Evolutionary conservation across 2,113 vertebrate genomes (phyloP), one percentile per base, ranked within the genome.

Genomic region (Corythoichthys haematopterus): DNA sequence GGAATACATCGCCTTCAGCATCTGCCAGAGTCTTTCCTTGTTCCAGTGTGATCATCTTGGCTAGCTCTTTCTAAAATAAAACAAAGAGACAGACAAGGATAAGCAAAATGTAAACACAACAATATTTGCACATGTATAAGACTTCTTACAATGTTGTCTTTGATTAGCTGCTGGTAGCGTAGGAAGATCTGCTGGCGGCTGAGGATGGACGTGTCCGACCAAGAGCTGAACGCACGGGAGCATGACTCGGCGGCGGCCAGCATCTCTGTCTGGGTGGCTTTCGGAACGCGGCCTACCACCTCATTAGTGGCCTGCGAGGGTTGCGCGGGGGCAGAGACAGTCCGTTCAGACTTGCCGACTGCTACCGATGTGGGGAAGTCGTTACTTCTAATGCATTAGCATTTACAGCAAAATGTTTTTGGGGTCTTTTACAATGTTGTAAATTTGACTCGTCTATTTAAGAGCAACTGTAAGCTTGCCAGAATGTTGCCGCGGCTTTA

Each of bases 21-120:
- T 98, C 97, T 15, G 97, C 97, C 47, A 99, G 90, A 13, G 95
- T 98, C 88, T 98, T 98, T 33, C 97, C 97, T 91, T 98, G 97
- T 82, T 99, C 97, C 88, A 92, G 76, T 0, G 97, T 99, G 84
- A 99, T 98, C 40, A 94, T 68, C 77, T 87, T 96, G 50, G 97
- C 92, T 81, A 98, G 88, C 88, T 98, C 96, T 94, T 96, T 97
- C 97, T 99, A 89, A 48, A 93, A 84, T 1, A 40, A 43, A 70
- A n/a, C 63, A 40, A 43, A 13, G 33, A 36, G 2, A 43, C 9
- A 4, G 40, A 28, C 3, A 43, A 14, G 20, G 3, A 6, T 46
- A 14, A 43, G 37, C 40, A 12, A 60, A 7, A 40, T 60, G 36
- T 37, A 3, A 36, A 5, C 38, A 55, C 20, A 53, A 55, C 1